Base-by-base conservation (phyloP, 2,797 vertebrate species). In the Cetoscarus ocellatus region DNA sequence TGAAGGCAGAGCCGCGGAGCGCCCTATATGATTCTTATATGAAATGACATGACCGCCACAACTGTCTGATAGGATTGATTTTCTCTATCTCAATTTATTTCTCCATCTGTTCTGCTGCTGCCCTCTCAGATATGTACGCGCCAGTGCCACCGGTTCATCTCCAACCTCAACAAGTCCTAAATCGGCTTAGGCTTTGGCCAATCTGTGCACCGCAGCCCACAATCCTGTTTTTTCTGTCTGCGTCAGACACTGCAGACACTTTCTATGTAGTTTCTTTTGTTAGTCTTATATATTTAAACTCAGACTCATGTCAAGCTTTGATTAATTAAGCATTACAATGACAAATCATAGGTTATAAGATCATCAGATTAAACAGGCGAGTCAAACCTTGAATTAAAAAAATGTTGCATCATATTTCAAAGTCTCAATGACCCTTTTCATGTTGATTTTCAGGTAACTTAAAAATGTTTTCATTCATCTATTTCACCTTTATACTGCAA, bases 31-130 rank as follows among this genome's bases (percentile, higher is more conserved):
- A 81, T 81, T 48, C 68, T 70, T 59, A 82, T 89, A 81, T 83
- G 72, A 82, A 77, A 77, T 70, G 76, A 84, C 75, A 79, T 56
- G 67, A 70, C 72, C 42, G 50, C 72, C 80, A 54, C 60, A 49
- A 47, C 61, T 78, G 81, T 77, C 66, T 85, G 86, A 85, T 51
- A 65, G 66, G 54, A 81, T 68, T 60, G 78, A 81, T 88, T 87
- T 85, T 84, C 56, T 75, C 57, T 45, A 60, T 80, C 72, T 79
- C 70, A 51, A 86, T 84, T 86, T 61, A 77, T 83, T 88, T 77
- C 69, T 82, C 82, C 71, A 79, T 83, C 83, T 87, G 72, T 77
- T 61, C 35, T 49, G 49, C 48, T 18, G 34, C 72, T 70, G 60
- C 18, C 55, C 75, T 75, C 73, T 71, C 58, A 79, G 64, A 79